Base-by-base conservation (phyloP, 2,797 vertebrate genomes). In the Zalophus californianus region DNA sequence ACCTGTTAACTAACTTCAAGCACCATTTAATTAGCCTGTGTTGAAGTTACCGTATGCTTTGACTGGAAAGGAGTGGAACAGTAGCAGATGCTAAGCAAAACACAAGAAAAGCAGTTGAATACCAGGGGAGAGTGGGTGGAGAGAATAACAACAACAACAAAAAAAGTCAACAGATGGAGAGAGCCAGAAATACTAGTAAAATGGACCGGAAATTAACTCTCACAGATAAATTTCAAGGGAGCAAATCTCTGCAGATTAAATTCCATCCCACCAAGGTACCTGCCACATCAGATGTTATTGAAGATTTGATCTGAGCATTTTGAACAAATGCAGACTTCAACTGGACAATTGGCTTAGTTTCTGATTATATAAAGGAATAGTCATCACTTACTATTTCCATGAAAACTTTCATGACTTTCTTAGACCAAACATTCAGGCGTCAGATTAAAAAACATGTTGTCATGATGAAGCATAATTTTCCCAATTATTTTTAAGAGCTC, bases 1-100 rank as follows among this genome's bases (percentile, higher is more conserved):
- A 99, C 99, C 99, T 99, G 99, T 99, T 99, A 99, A 98, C 98
- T 98, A 98, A 96, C 98, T 98, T 97, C 96, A 98, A 98, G 98
- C 98, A 87, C 96, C 96, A 94, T 98, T 98, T 99, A 98, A 99
- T 99, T 98, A 98, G 98, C 96, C 97, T 0, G 32, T 89, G 97
- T 97, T 97, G 98, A 98, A 98, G 80, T 10, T 97, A 96, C 98
- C 94, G 90, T 98, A 2, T 56, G 96, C 89, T 97, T 97, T 92
- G 70, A 92, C 90, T 96, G 97, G 62, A 87, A 97, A 50, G 80
- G 78, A 96, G 97, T 96, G 93, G 95, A 96, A 96, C 0, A 21
- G 96, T 54, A 97, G 96, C 97, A 98, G 97, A 97, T 97, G 97
- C 94, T 82, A 77, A 92, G 48, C 54, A 95, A 92, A 90, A 66